Percentiles rank a stretch among this genome's conserved stretches.
Evolutionary conservation across 2,888 invertebrate species (phyloP).

Genomic region (Bellardia pandia): DNA sequence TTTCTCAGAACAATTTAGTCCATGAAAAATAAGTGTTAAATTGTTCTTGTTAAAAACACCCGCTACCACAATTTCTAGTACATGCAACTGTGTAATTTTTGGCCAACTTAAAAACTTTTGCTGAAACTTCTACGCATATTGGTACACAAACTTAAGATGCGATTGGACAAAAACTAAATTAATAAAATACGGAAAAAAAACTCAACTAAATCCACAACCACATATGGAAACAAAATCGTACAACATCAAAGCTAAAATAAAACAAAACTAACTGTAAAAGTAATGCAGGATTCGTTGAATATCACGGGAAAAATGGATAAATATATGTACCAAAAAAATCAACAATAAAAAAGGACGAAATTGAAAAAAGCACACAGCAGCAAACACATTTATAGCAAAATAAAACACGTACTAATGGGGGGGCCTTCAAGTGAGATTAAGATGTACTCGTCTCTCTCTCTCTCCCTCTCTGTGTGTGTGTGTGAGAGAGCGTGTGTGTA

Average conservation of each 20-base stretch:
- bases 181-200: neutral
- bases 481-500: neutral
- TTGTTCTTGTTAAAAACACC: neutral
- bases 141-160: neutral
- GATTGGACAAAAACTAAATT: slow-evolving; percentile 13
- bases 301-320: neutral
- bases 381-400: neutral
- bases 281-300: slow-evolving; percentile 17
- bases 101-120: neutral
- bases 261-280: slow-evolving; percentile 17
- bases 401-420: slow-evolving; percentile 36
- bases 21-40: too few relatives aligned
- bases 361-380: slow-evolving; percentile 4
- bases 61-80: neutral
- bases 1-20: too few relatives aligned
- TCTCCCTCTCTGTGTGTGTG: neutral
- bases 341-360: slow-evolving; percentile 11
- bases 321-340: neutral
- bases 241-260: slow-evolving; percentile 36
- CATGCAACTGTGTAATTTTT: neutral
- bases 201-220: slow-evolving; percentile 43
- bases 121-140: neutral
- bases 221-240: slow-evolving; percentile 11
- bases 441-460: neutral
- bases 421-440: slow-evolving; percentile 37